Evolutionary conservation across 2,888 invertebrate species (phyloP).

Genomic region (Lithophane leautieri): DNA sequence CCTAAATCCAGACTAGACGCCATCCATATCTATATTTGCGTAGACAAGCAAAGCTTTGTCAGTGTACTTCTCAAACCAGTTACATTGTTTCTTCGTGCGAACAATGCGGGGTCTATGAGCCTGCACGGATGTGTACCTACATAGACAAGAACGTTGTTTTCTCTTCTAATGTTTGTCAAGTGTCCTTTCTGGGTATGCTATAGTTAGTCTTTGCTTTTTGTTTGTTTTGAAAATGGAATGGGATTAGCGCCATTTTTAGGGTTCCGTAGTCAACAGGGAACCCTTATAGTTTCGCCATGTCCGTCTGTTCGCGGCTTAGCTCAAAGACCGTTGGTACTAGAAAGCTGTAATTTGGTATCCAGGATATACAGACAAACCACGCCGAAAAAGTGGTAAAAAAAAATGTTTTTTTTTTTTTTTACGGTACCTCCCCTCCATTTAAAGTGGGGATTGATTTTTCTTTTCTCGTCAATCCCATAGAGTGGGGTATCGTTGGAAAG

Average conservation of each 20-base stretch:
- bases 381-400: too few relatives aligned
- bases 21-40: slow-evolving; percentile 49
- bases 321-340: too few relatives aligned
- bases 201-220: slow-evolving; percentile 47
- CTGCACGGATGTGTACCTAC: slow-evolving; percentile 20
- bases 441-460: too few relatives aligned
- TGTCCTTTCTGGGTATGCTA: slow-evolving; percentile 46
- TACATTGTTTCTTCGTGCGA: slow-evolving; percentile 52
- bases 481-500: too few relatives aligned
- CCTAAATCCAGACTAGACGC: slow-evolving; percentile 53
- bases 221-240: slow-evolving; percentile 19
- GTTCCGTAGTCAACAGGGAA: too few relatives aligned
- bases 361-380: too few relatives aligned
- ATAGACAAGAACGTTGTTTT: slow-evolving; percentile 37
- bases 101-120: slow-evolving; percentile 35
- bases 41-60: slow-evolving; percentile 51
- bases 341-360: too few relatives aligned
- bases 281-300: too few relatives aligned
- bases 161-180: slow-evolving; percentile 52
- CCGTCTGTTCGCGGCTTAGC: too few relatives aligned
- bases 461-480: too few relatives aligned
- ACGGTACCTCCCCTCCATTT: too few relatives aligned
- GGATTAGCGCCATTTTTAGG: slow-evolving; percentile 9
- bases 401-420: too few relatives aligned
- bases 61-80: slow-evolving; percentile 54